Conservation (phyloP, 2,797 vertebrate genomes). For the Onychomys arenicola region DNA sequence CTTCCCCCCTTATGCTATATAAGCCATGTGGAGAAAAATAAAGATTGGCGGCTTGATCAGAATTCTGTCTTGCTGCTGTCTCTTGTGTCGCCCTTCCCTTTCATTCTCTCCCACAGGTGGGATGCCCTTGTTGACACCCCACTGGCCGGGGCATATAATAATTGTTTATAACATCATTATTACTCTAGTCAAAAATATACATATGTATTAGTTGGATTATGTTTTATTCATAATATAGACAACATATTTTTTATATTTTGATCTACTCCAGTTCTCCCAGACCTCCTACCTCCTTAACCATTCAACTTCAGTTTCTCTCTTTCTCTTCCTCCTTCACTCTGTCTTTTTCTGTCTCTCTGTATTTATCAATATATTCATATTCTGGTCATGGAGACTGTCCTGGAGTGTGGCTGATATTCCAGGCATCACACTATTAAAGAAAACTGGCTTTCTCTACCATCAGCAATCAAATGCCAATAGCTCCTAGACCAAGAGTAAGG, state of each 20-base stretch:
- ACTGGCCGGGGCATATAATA: too few relatives aligned
- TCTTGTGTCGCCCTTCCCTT: too few relatives aligned
- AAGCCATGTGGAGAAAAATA: too few relatives aligned
- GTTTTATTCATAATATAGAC: not conserved
- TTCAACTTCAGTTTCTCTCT: not conserved
- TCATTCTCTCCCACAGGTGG: too few relatives aligned
- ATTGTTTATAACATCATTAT: not conserved
- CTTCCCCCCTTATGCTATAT: too few relatives aligned
- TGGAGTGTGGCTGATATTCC: not conserved
- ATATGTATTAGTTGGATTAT: not conserved
- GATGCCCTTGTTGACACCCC: too few relatives aligned
- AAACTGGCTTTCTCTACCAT: not conserved
- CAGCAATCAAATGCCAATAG: too few relatives aligned
- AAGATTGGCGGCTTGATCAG: too few relatives aligned
- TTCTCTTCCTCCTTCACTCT: not conserved
- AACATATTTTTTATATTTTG: not conserved
- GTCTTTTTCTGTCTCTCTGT: not conserved
- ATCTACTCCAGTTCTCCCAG: not conserved
- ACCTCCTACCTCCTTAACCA: not conserved
- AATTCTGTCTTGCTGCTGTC: too few relatives aligned
- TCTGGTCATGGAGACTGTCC: too few relatives aligned
- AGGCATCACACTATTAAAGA: not conserved
- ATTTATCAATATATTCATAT: too few relatives aligned
- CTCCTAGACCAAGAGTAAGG: not conserved
- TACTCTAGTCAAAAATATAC: not conserved